A percentile compares a stretch with the other conserved stretches of the same genome.
Conservation (phyloP, 2,888 invertebrate species). For the Drepana falcataria region DNA sequence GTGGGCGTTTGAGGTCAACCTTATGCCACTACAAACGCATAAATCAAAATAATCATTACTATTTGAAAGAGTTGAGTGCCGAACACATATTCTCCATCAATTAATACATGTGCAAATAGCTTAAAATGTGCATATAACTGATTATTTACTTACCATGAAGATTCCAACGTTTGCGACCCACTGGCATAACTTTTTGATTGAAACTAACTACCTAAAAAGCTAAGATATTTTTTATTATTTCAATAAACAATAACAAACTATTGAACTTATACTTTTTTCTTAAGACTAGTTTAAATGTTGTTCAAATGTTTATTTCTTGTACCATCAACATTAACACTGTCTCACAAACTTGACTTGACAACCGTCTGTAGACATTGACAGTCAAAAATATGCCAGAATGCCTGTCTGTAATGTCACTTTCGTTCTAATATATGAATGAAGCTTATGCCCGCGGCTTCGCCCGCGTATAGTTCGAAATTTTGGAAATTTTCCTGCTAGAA, state of each 20-base stretch:
- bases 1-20: background rate
- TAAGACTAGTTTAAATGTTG: too few relatives aligned
- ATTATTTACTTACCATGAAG: constrained; percentile 80
- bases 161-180: constrained; percentile 87
- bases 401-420: too few relatives aligned
- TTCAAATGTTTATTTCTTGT: too few relatives aligned
- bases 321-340: too few relatives aligned
- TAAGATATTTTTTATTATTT: constrained; percentile 10
- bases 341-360: too few relatives aligned
- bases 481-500: too few relatives aligned
- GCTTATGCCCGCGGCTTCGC: too few relatives aligned
- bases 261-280: too few relatives aligned
- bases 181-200: constrained; percentile 56
- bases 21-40: background rate
- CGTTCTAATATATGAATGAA: too few relatives aligned
- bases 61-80: background rate
- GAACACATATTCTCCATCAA: background rate
- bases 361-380: too few relatives aligned
- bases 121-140: background rate
- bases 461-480: too few relatives aligned
- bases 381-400: too few relatives aligned
- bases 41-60: background rate
- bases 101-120: background rate
- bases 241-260: background rate
- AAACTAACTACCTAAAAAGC: constrained; percentile 11